Percentiles rank a stretch among this genome's conserved stretches.
phyloP scores from a whole-genome alignment of 2,888 invertebrate genomes.

The Phytoseiulus persimilis region DNA sequence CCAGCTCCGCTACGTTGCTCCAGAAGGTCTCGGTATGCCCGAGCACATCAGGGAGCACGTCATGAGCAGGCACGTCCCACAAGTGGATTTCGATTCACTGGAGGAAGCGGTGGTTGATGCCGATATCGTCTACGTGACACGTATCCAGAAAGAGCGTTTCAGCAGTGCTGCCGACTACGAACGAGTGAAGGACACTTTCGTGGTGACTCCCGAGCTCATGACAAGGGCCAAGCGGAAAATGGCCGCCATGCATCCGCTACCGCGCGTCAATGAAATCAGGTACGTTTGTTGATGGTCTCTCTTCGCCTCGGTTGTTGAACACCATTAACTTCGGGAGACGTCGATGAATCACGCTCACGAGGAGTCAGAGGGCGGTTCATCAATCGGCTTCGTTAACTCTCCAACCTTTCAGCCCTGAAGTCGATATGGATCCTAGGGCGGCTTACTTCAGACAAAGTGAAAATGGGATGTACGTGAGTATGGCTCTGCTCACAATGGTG shows the following conservation, averaged over 20 bases:
- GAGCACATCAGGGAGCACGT: constrained; percentile 71
- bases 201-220: constrained; percentile 91
- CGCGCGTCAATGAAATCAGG: constrained; percentile 80
- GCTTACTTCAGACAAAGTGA: constrained; percentile 98
- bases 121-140: constrained; percentile 95
- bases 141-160: constrained; percentile 92
- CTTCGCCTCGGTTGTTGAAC: constrained; percentile 31
- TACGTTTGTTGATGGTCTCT: constrained; percentile 45
- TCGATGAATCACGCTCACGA: neutral
- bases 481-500: constrained; percentile 80
- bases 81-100: constrained; percentile 54
- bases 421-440: constrained; percentile 91
- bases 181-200: constrained; percentile 70
- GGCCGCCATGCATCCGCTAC: constrained; percentile 95
- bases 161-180: constrained; percentile 71
- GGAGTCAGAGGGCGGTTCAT: neutral
- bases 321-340: too few relatives aligned
- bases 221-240: constrained; percentile 83
- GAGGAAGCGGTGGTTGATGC: constrained; percentile 82
- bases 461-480: constrained; percentile 93
- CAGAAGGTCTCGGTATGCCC: constrained; percentile 81
- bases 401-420: constrained; percentile 61
- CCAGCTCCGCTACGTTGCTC: constrained; percentile 81
- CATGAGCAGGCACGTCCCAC: constrained; percentile 61
- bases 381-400: neutral